These are phyloP conservation scores for Agrotis ipsilon DNA, from an alignment of 2,888 invertebrate species.

Conservation along the genomic window DNA sequence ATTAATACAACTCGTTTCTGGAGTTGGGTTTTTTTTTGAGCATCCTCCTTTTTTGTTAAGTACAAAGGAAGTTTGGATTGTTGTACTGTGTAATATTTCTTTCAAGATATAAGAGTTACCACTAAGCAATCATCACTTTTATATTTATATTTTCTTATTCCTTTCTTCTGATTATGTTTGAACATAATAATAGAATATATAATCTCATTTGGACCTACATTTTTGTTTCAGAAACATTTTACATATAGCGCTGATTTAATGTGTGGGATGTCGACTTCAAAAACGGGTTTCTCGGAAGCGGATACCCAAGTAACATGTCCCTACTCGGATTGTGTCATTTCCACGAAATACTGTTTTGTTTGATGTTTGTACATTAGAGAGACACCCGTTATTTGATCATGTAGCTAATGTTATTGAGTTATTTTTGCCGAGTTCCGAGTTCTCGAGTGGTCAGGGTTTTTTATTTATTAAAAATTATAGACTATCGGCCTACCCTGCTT, in stretches of 20 bases:
- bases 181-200: neutral
- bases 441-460: no score
- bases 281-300: neutral
- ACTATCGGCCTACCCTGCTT: no score
- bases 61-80: no score
- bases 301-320: neutral
- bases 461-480: no score
- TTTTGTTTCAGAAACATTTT: neutral
- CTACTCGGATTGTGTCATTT: neutral
- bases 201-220: neutral
- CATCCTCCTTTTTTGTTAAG: no score
- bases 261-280: constrained; percentile 1
- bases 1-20: no score
- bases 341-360: constrained; percentile 11
- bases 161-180: neutral
- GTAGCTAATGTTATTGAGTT: neutral
- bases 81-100: no score
- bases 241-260: neutral
- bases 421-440: no score
- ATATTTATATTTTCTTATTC: neutral
- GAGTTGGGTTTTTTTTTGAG: no score
- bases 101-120: no score
- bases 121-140: neutral
- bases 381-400: constrained; percentile 5
- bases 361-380: neutral